phyloP scores from a whole-genome alignment of 2,888 invertebrate species.

The Myathropa florea region DNA sequence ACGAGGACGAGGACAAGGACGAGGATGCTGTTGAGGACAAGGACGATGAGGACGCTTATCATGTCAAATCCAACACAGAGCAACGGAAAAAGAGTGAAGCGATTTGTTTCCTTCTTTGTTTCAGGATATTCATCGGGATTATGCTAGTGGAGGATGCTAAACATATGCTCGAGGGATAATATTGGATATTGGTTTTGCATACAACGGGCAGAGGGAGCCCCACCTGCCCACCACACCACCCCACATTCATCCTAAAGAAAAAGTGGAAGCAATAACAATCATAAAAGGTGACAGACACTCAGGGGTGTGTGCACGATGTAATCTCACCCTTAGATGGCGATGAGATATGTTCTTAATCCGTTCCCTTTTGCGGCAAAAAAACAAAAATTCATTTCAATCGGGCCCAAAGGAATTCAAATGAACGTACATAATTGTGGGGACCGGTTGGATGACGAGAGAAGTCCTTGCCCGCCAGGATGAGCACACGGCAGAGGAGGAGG shows the following conservation, averaged over 20 bases:
- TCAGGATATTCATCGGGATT: slow-evolving; percentile 41
- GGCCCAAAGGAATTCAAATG: slow-evolving; percentile 39
- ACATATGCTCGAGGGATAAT: slow-evolving; percentile 50
- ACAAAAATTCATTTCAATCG: slow-evolving; percentile 24
- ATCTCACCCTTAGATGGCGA: slow-evolving; percentile 3
- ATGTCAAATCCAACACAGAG: slow-evolving; percentile 1
- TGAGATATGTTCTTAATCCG: slow-evolving; percentile 28
- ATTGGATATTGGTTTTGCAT: slow-evolving; percentile 62
- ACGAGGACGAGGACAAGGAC: neutral
- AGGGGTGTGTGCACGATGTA: slow-evolving; percentile 2
- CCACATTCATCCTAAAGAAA: neutral
- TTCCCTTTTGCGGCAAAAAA: neutral
- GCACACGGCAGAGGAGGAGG: too few relatives aligned
- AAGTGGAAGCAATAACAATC: slow-evolving; percentile 26
- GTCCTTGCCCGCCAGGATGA: neutral
- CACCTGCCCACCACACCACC: neutral
- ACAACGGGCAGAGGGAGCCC: neutral
- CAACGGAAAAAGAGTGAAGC: neutral
- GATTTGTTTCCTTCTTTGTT: slow-evolving; percentile 39
- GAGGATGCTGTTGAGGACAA: neutral
- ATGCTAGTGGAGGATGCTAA: slow-evolving; percentile 35
- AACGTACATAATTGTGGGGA: slow-evolving; percentile 7
- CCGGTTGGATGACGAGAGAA: neutral
- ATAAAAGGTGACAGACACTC: slow-evolving; percentile 10
- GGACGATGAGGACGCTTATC: neutral